These are phyloP conservation scores for Holothuria leucospilota DNA, from an alignment of 53 echinoderm and acorn worm genomes.

Conservation along the genomic window DNA sequence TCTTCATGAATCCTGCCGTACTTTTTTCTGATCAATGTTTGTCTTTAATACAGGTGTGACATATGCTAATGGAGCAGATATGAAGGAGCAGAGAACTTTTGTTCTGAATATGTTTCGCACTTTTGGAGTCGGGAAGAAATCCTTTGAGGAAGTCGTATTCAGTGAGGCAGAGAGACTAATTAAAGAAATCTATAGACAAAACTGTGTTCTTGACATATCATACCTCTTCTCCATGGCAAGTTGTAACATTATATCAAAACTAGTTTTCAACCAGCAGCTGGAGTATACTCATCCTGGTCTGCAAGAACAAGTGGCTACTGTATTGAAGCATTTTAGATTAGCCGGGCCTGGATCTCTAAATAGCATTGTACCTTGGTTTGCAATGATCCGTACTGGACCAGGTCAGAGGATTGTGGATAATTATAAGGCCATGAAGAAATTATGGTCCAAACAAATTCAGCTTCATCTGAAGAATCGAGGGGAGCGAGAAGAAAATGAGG, in stretches of 20 bases:
- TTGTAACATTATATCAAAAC: slow-evolving; percentile 43
- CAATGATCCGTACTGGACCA: slow-evolving; percentile 3
- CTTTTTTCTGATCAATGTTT: neutral
- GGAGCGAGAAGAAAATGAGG: neutral
- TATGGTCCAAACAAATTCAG: slow-evolving; percentile 36
- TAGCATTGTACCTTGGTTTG: slow-evolving; percentile 18
- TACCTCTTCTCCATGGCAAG: slow-evolving; percentile 48
- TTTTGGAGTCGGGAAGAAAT: slow-evolving; percentile 27
- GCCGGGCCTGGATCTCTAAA: slow-evolving; percentile 38
- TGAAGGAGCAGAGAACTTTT: slow-evolving; percentile 27
- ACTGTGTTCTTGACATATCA: slow-evolving; percentile 6
- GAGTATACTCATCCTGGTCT: slow-evolving; percentile 41
- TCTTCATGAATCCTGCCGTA: no score
- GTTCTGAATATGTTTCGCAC: slow-evolving; percentile 36
- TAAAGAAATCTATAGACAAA: slow-evolving; percentile 30
- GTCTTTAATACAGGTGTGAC: slow-evolving; percentile 11
- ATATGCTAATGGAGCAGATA: slow-evolving; percentile 25
- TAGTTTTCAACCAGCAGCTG: slow-evolving; percentile 31
- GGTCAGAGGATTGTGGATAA: slow-evolving; percentile 34
- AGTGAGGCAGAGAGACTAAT: slow-evolving; percentile 8
- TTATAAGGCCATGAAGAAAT: slow-evolving; percentile 19
- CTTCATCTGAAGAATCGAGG: neutral
- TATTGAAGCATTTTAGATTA: slow-evolving; percentile 28
- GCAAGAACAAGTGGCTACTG: slow-evolving; percentile 17
- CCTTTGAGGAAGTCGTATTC: neutral